These are phyloP conservation scores for Drosophila mimetica DNA, from an alignment of 2,888 invertebrate genomes.

Conservation along the genomic window DNA sequence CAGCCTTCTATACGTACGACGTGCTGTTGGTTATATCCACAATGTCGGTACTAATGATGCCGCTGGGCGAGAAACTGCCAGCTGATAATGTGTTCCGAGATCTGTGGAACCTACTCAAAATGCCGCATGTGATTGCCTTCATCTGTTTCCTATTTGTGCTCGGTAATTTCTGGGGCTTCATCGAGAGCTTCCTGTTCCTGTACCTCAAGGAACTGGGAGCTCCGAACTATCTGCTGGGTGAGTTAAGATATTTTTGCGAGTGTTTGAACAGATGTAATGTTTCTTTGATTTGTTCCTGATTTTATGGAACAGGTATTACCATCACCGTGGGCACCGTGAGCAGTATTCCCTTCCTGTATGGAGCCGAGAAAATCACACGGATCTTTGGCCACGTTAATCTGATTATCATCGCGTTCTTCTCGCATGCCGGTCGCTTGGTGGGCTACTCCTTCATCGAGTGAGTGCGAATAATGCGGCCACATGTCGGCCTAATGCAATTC, in stretches of 20 bases:
- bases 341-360: conserved; percentile 93
- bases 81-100: conserved; percentile 91
- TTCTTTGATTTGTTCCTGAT: neutral
- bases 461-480: conserved; percentile 72
- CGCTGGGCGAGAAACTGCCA: conserved; percentile 90
- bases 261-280: neutral
- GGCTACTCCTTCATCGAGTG: conserved; percentile 94
- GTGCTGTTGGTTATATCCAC: conserved; percentile 90
- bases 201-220: conserved; percentile 93
- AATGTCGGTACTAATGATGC: conserved; percentile 90
- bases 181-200: conserved; percentile 94
- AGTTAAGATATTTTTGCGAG: conserved; percentile 62
- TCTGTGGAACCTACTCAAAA: conserved; percentile 89
- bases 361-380: conserved; percentile 92
- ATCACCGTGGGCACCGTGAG: conserved; percentile 93
- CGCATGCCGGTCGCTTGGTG: conserved; percentile 92
- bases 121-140: conserved; percentile 92
- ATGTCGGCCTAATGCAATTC: conserved; percentile 59
- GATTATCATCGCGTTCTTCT: conserved; percentile 93
- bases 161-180: conserved; percentile 95
- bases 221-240: conserved; percentile 92
- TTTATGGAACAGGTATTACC: conserved; percentile 87
- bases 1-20: conserved; percentile 93
- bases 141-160: conserved; percentile 92
- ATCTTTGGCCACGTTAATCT: conserved; percentile 93